Conservation (phyloP, 2,888 invertebrate species). For the Netelia virgata region DNA sequence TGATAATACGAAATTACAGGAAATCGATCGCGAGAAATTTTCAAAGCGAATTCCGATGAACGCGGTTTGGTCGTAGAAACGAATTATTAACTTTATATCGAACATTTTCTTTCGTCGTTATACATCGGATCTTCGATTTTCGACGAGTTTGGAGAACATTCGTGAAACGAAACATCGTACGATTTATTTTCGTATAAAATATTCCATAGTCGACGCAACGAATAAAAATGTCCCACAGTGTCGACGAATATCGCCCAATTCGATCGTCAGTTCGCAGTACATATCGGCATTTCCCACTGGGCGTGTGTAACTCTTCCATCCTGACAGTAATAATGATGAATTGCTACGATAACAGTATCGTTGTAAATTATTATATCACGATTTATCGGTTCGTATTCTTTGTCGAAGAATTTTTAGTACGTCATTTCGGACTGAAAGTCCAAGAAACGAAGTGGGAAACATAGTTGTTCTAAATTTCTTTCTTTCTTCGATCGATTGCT, state of each 20-base stretch:
- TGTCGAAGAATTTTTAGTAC: background rate
- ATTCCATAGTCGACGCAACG: no score
- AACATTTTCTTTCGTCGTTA: background rate
- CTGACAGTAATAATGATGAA: background rate
- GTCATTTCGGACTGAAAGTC: background rate
- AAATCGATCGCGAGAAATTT: constrained; percentile 15
- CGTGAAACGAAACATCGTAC: no score
- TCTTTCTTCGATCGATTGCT: no score
- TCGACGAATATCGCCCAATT: background rate
- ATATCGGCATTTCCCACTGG: background rate
- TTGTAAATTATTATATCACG: background rate
- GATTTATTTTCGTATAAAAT: no score
- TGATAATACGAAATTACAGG: constrained; percentile 18
- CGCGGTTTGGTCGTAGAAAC: background rate
- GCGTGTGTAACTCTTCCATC: background rate
- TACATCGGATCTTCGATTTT: background rate
- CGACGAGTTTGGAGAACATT: no score
- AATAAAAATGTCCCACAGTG: background rate
- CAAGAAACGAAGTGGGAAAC: background rate
- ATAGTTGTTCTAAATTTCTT: no score
- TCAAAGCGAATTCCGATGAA: background rate
- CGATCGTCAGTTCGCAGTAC: background rate
- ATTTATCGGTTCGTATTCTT: background rate
- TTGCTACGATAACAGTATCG: background rate
- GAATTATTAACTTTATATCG: constrained; percentile 15